Conservation (phyloP, 1,140 invertebrate genomes). For the Nymphalis io region DNA sequence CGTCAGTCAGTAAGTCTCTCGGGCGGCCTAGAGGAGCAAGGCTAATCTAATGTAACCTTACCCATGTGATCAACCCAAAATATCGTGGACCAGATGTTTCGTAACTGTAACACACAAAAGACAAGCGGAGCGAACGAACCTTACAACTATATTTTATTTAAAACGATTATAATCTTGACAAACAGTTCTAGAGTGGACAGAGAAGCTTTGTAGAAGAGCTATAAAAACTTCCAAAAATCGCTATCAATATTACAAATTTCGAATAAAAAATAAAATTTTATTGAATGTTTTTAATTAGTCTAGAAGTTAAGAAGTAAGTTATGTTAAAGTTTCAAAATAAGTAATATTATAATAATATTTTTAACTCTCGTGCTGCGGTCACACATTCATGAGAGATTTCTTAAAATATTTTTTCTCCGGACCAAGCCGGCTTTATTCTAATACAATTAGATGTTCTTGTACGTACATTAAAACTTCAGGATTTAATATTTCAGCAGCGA, state of each 20-base stretch:
- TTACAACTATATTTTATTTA: conserved; percentile 22
- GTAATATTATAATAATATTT: too few species aligned
- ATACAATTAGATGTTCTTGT: not conserved
- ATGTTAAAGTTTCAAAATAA: conserved; percentile 1
- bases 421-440: not conserved
- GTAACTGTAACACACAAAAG: not conserved
- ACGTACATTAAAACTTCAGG: not conserved
- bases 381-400: not conserved
- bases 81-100: too few species aligned
- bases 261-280: conserved; percentile 10
- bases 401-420: not conserved
- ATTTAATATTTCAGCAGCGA: not conserved
- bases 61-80: too few species aligned
- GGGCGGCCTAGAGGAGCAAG: too few species aligned
- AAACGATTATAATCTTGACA: conserved; percentile 14
- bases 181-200: conserved; percentile 25
- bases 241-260: conserved; percentile 13
- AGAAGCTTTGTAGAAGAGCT: conserved; percentile 23
- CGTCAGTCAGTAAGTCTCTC: too few species aligned
- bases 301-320: conserved; percentile 6
- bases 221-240: conserved; percentile 19
- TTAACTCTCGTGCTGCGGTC: not conserved
- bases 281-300: conserved; percentile 5
- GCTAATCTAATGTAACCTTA: too few species aligned
- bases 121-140: conserved; percentile 19